Base-by-base conservation (phyloP, 2,888 invertebrate genomes). In the Biston betularia region DNA sequence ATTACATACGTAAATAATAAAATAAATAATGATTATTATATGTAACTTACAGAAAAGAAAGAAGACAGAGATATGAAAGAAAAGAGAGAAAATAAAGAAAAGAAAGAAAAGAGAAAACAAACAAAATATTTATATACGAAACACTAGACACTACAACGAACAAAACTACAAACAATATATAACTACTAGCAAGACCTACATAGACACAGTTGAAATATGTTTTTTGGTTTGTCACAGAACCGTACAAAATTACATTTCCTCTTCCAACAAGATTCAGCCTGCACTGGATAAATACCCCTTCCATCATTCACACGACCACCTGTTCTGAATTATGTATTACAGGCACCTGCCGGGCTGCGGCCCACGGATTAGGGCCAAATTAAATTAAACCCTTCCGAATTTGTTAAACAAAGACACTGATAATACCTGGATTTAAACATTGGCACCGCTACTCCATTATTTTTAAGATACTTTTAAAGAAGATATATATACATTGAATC, bases 241-340 rank as follows among this genome's bases (percentile, higher is more conserved):
- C 12, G 5, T 10, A 49, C 63, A 9, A 2, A 54, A 42, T 14
- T 42, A 54, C 42, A 33, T n/a, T 46, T 46, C 10, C n/a, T 33
- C n/a, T 48, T 49, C 12, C 46, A 7, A 7, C 33, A 15, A 8
- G 44, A 53, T 12, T 33, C 53, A 65, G 48, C 53, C 64, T 50
- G n/a, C 50, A 14, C 50, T 50, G 57, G 63, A 69, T 69, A 73
- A 69, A 67, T 65, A 67, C 59, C 64, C 65, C 44, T 69, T 71
- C 71, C 63, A 64, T 73, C 71, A 71, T 66, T 63, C 62, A 67
- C 56, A 44, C 57, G 57, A 69, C 71, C 78, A 83, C 83, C 80
- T 81, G 80, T 80, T 80, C 77, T 84, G 81, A 85, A 84, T 85
- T 82, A 83, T 80, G 74, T 81, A 77, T 78, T 68, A 76, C 78